Conservation (phyloP, 2,888 invertebrate species). For the Galerucella pusilla region DNA sequence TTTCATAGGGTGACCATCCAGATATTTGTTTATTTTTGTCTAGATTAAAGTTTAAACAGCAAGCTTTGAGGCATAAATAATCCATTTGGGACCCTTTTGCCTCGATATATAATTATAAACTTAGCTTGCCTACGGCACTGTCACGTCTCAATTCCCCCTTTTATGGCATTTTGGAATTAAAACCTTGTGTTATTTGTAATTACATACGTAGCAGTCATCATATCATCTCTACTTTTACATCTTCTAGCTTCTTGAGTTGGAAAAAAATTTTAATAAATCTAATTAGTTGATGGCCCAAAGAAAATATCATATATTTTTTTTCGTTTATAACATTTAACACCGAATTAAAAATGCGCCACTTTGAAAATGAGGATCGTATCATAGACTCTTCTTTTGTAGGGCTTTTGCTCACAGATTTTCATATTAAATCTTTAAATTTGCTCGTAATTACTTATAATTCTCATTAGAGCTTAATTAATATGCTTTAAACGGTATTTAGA, state of each 20-base stretch:
- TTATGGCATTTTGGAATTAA: neutral
- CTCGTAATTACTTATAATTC: neutral
- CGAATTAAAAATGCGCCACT: constrained; percentile 8
- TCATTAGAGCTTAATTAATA: neutral
- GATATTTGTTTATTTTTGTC: too few species aligned
- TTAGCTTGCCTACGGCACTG: too few species aligned
- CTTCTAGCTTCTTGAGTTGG: constrained; percentile 3
- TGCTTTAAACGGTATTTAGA: neutral
- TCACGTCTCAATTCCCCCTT: neutral
- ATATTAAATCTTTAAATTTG: neutral
- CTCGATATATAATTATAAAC: too few species aligned
- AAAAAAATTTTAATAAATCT: constrained; percentile 16
- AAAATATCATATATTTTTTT: constrained; percentile 14
- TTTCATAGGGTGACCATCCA: too few species aligned
- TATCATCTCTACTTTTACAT: constrained; percentile 6
- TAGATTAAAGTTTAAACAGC: too few species aligned
- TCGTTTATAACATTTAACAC: neutral
- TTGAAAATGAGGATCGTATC: neutral
- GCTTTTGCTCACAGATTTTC: neutral
- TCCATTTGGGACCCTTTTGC: too few species aligned
- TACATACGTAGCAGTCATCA: constrained; percentile 11
- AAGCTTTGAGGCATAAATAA: too few species aligned
- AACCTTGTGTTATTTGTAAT: constrained; percentile 7
- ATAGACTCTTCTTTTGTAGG: neutral
- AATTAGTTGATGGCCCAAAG: constrained; percentile 6